Conservation (phyloP, 2,797 vertebrate genomes). For the Adelosebastes latens region DNA sequence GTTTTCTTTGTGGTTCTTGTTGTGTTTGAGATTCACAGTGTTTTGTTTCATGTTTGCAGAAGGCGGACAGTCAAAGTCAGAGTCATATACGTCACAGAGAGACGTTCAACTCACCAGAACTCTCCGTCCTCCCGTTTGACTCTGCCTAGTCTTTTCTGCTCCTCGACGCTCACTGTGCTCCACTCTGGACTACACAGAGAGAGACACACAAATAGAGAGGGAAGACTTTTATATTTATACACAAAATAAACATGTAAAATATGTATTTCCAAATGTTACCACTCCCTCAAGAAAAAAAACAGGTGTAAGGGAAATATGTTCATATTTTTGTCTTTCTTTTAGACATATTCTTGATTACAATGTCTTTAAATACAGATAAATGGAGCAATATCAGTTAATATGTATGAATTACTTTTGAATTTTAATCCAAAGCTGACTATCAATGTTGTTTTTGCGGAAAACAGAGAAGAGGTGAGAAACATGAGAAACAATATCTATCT, state of each 20-base stretch:
- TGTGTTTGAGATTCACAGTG: not conserved
- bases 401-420: not conserved
- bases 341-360: not conserved
- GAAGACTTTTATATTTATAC: not conserved
- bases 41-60: slow-evolving; percentile 2
- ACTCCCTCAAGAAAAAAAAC: not conserved
- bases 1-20: not conserved
- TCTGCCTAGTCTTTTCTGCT: slow-evolving; percentile 69
- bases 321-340: not conserved
- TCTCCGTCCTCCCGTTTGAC: slow-evolving; percentile 80
- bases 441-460: not conserved
- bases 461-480: not conserved
- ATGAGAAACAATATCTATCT: not conserved
- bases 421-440: not conserved
- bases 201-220: not conserved
- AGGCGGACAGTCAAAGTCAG: not conserved
- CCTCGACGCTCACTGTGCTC: slow-evolving; percentile 63
- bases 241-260: not conserved
- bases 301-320: not conserved
- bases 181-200: slow-evolving; percentile 73
- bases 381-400: not conserved
- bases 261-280: not conserved
- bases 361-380: not conserved
- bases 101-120: slow-evolving; percentile 79
- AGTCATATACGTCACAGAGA: not conserved